Conservation (phyloP, 2,113 vertebrate species). For the Oophaga pumilio region DNA sequence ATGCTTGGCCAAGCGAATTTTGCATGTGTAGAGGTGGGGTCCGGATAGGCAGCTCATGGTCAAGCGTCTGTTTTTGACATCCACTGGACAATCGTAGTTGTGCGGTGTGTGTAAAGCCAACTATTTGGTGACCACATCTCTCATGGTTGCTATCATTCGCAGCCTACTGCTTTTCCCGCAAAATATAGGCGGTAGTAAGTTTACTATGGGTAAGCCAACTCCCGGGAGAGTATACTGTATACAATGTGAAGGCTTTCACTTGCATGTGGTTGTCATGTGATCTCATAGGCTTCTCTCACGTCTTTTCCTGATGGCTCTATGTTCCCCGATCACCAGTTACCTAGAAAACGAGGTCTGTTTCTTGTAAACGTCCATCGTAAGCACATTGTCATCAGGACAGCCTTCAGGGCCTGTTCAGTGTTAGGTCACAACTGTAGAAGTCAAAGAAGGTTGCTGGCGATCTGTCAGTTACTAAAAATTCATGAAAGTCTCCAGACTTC, state of each 20-base stretch:
- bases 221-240: not conserved
- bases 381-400: constrained; percentile 36
- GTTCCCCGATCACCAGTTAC: not conserved
- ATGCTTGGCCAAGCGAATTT: too few species aligned
- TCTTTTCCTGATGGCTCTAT: not conserved
- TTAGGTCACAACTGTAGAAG: constrained; percentile 19
- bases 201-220: not conserved
- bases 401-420: constrained; percentile 30
- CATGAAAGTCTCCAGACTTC: constrained; percentile 7
- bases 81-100: too few species aligned
- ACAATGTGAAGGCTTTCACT: too few species aligned
- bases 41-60: too few species aligned
- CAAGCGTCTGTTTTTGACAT: too few species aligned
- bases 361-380: constrained; percentile 26
- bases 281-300: not conserved
- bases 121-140: too few species aligned
- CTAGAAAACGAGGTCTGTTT: constrained; percentile 9
- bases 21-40: too few species aligned
- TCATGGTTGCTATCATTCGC: too few species aligned
- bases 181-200: not conserved
- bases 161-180: not conserved
- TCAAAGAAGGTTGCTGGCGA: not conserved
- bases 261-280: not conserved
- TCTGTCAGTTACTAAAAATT: constrained; percentile 14
- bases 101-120: too few species aligned